phyloP scores from a whole-genome alignment of 2,888 invertebrate species.

The Andrena flavipes region DNA sequence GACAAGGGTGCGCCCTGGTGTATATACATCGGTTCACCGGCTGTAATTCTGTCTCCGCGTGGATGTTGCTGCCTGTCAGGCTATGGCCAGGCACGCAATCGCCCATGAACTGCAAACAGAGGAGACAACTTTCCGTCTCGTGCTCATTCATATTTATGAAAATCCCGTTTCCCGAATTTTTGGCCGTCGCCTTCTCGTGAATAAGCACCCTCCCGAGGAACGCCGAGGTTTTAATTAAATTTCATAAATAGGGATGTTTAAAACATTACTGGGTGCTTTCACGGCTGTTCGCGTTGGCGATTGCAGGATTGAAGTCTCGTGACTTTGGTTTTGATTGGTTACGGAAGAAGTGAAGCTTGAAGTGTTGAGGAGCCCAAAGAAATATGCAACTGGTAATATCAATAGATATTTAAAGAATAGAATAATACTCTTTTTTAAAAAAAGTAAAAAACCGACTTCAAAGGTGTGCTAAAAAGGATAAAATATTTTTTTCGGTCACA shows the following conservation, averaged over 20 bases:
- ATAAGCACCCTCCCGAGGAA: background rate
- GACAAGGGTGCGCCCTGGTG: conserved; percentile 7
- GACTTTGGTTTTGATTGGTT: background rate
- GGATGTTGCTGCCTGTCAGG: conserved; percentile 3
- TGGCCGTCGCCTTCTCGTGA: background rate
- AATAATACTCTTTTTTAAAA: too few species aligned
- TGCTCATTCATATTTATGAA: conserved; percentile 32
- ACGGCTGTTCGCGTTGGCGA: background rate
- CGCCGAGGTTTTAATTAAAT: background rate
- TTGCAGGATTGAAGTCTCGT: background rate
- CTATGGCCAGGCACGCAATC: conserved; percentile 12
- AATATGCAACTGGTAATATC: too few species aligned
- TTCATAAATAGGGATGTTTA: background rate
- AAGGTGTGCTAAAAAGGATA: too few species aligned
- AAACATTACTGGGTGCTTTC: background rate
- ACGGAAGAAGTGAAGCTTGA: too few species aligned
- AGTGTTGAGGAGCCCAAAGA: too few species aligned
- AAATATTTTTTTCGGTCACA: too few species aligned
- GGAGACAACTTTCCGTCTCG: background rate
- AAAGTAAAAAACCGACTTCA: too few species aligned
- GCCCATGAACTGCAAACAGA: background rate
- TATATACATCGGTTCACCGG: conserved; percentile 23
- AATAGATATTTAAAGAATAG: too few species aligned
- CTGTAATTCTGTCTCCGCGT: conserved; percentile 32
- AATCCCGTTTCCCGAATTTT: background rate